Conservation (phyloP, 1,140 invertebrate genomes). For the Brachionus plicatilis region DNA sequence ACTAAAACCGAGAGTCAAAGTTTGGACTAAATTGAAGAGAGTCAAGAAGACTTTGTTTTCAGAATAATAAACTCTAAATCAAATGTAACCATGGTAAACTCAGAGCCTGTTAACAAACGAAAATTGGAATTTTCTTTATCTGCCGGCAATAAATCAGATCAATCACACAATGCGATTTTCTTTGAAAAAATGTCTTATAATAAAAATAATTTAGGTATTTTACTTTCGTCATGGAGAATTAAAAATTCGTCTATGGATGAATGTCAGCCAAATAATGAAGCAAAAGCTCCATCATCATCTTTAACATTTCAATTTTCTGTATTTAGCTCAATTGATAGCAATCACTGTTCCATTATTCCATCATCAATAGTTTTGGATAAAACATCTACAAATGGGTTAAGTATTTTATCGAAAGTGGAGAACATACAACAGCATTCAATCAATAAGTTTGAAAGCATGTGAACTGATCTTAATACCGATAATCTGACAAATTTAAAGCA, state of each 20-base stretch:
- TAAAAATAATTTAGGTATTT: background rate
- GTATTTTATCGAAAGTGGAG: slow-evolving; percentile 8
- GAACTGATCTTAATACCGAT: background rate
- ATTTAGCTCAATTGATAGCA: background rate
- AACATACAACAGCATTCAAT: background rate
- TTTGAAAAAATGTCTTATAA: slow-evolving; percentile 8
- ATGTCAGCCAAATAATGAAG: background rate
- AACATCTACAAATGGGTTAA: background rate
- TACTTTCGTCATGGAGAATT: background rate
- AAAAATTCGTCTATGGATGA: slow-evolving; percentile 11
- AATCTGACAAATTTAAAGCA: background rate
- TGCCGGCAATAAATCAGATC: background rate
- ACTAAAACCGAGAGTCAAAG: slow-evolving; percentile 56
- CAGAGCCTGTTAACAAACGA: background rate
- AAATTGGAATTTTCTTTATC: slow-evolving; percentile 23
- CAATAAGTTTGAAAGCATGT: background rate
- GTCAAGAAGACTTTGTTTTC: slow-evolving; percentile 41
- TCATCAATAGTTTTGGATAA: slow-evolving; percentile 15
- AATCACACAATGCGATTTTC: background rate
- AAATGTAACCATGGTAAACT: background rate
- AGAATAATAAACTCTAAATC: slow-evolving; percentile 35
- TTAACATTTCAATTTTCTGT: background rate
- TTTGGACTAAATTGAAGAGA: slow-evolving; percentile 39
- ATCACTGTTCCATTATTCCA: background rate
- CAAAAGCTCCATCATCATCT: background rate